Base-by-base conservation (phyloP, 2,797 vertebrate genomes). In the Meriones psammophilus region DNA sequence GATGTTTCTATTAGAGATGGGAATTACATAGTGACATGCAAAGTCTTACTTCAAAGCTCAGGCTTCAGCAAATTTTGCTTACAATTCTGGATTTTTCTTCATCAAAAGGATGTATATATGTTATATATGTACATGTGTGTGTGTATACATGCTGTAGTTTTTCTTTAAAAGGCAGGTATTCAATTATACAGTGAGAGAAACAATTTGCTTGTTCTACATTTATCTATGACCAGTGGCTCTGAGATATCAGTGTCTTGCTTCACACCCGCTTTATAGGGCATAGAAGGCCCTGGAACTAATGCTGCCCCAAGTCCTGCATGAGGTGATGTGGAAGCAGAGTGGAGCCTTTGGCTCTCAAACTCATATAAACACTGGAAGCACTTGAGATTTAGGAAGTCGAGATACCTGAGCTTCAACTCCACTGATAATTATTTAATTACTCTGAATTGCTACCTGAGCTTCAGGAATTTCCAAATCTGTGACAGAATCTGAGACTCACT, bases 1-100 rank as follows among this genome's bases (percentile, higher is more conserved):
- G 30, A 88, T 39, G 30, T 87, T 64, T 80, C n/a, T 66, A n/a
- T 80, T 95, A 58, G n/a, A 91, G 39, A 69, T 78, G 24, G 54
- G 87, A 96, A 78, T 88, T 71, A 46, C 5, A n/a, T 54, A 80
- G 36, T 22, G 56, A 3, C 28, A 3, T 14, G 15, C n/a, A 30
- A 36, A 33, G 18, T 62, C 39, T 76, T 33, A 46, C 7, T 24
- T 62, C 4, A 76, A 1, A 46, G 36, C 12, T 88, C 56, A 62
- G 58, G 15, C 58, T 62, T 91, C 80, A 56, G 80, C 1, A 42
- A 14, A 66, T 42, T 68, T 8, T 15, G n/a, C n/a, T 28, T 73
- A 46, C n/a, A 58, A 73, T 90, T 93, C 66, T 74, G 46, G n/a
- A 83, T 56, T 73, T 28, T 74, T 46, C 50, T 93, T 88, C 12